A percentile compares a stretch with the other conserved stretches of the same genome.
Conservation (phyloP, 2,113 vertebrate species). For the Takifugu flavidus region DNA sequence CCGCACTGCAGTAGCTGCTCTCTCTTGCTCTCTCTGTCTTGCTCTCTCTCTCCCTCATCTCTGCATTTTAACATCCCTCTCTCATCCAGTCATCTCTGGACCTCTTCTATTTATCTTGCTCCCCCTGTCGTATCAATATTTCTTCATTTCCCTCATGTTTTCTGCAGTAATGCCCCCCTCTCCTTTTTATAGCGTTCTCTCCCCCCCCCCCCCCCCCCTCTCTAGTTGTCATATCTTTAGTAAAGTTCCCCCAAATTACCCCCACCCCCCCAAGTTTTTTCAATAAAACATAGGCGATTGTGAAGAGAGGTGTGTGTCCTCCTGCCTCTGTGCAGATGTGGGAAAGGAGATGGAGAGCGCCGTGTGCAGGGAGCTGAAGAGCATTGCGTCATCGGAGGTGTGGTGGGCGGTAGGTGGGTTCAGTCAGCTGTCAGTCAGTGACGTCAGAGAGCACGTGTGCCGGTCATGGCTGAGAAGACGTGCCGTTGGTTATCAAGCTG, state of each 20-base stretch:
- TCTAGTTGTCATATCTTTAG: constrained; percentile 8
- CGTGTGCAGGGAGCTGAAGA: constrained; percentile 41
- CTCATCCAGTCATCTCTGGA: constrained; percentile 5
- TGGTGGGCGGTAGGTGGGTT: constrained; percentile 67
- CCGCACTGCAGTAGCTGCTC: constrained; percentile 69
- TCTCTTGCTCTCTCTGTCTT: constrained; percentile 10
- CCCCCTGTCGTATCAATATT: constrained; percentile 47
- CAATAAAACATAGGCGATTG: neutral
- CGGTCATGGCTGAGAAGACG: constrained; percentile 67
- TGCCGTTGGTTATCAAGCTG: constrained; percentile 47
- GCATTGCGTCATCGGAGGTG: constrained; percentile 75
- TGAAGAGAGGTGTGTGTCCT: constrained; percentile 32
- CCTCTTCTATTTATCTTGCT: constrained; percentile 52
- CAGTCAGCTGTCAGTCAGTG: constrained; percentile 80
- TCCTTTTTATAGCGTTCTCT: neutral
- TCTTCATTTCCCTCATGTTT: neutral
- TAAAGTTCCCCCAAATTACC: neutral
- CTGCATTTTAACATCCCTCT: constrained; percentile 25
- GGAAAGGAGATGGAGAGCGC: constrained; percentile 10
- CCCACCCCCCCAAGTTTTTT: too few species aligned
- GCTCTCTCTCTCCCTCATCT: constrained; percentile 19
- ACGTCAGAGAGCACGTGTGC: constrained; percentile 79
- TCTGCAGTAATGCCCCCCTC: constrained; percentile 2
- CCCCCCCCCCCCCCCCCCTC: constrained; percentile 8
- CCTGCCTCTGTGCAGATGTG: neutral